Base-by-base conservation (phyloP, 1,140 invertebrate species). In the Hesperophylax magnus region DNA sequence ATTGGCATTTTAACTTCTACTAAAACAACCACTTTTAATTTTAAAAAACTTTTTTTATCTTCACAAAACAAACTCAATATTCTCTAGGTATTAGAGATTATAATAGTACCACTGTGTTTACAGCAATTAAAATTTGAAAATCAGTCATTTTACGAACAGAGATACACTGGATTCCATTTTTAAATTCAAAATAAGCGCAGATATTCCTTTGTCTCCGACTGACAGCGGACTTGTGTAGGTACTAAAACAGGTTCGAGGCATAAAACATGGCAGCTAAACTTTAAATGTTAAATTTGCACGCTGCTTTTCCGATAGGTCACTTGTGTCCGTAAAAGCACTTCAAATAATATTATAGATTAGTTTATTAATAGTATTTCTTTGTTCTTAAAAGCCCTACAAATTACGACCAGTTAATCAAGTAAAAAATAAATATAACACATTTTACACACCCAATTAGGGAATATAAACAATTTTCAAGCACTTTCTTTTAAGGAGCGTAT, bases 161-260 rank as follows among this genome's bases (percentile, higher is more conserved):
- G 14, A 72, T 20, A 72, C 52, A 53, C 52, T 47, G 39, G 11
- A 47, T 47, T 47, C 39, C 39, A 52, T 72, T 72, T 72, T 31
- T 18, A 72, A 54, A 54, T 52, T 72, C 20, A n/a, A 72, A 31
- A 72, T 54, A 53, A 24, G 65, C 47, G 69, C 18, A 54, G n/a
- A 24, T 53, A 54, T 72, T 72, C 69, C 69, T 72, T 72, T 72
- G 69, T 72, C 47, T 72, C n/a, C 53, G 39, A 27, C 39, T 71
- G 34, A 52, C 31, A 71, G 39, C 34, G 22, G 14, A 71, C 39
- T 47, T 71, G 18, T 52, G n/a, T 47, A n/a, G 47, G 24, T 24
- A 27, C 39, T 18, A 72, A 22, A 72, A 72, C 69, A 54, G 69
- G 69, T 72, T 72, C 18, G 3, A 39, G 31, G 15, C 31, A n/a